Evolutionary conservation across 2,888 invertebrate genomes (phyloP).

Genomic region (Lithodes maja): DNA sequence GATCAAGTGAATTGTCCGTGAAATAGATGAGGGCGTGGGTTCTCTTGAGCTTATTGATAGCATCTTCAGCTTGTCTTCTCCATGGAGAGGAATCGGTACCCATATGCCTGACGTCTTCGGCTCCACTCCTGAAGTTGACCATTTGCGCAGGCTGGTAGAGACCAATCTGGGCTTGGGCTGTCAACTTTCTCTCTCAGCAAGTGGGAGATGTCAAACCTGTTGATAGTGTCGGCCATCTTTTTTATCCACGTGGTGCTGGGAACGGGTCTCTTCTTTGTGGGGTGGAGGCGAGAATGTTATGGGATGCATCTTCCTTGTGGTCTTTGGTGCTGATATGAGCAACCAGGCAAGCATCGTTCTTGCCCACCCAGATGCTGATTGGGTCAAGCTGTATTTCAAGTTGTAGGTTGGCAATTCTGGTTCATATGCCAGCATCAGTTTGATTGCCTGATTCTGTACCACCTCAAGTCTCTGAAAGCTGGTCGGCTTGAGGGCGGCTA

Average conservation of each 20-base stretch:
- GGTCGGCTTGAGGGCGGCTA: no score
- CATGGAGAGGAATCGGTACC: not conserved
- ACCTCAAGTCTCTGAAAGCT: no score
- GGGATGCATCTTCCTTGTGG: not conserved
- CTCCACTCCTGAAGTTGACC: not conserved
- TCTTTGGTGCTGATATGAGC: not conserved
- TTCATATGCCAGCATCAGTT: no score
- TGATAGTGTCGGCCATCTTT: not conserved
- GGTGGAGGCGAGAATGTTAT: not conserved
- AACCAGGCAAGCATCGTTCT: not conserved
- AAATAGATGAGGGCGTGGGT: not conserved
- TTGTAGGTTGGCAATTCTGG: not conserved
- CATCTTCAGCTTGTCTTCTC: not conserved
- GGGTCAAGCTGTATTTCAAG: not conserved
- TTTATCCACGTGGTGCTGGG: not conserved
- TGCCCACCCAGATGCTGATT: not conserved
- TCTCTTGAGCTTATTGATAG: not conserved
- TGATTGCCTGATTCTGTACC: no score
- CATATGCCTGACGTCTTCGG: not conserved
- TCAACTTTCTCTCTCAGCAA: not conserved
- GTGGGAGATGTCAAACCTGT: not conserved
- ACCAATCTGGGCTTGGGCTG: not conserved
- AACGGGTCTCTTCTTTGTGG: not conserved
- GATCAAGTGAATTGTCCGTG: not conserved
- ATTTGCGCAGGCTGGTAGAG: not conserved